phyloP scores from a whole-genome alignment of 2,113 vertebrate genomes.

The Pipra filicauda region DNA sequence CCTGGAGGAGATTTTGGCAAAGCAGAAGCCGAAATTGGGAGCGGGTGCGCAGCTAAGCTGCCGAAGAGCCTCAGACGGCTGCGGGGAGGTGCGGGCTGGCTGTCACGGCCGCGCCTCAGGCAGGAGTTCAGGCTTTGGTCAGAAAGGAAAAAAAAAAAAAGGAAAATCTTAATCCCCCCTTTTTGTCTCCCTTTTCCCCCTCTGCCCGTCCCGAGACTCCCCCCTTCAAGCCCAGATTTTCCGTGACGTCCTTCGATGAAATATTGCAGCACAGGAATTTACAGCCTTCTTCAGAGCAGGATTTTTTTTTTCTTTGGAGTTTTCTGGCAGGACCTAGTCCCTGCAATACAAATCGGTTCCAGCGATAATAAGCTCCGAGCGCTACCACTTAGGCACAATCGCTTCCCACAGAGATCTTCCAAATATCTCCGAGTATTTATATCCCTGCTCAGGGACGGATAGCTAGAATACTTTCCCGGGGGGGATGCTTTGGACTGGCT shows the following conservation, averaged over 20 bases:
- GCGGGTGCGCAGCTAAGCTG: background rate
- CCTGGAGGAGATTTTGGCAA: background rate
- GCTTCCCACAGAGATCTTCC: conserved; percentile 26
- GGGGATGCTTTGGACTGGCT: background rate
- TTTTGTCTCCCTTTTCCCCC: background rate
- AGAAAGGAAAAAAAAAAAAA: background rate
- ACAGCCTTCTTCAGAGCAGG: conserved; percentile 74
- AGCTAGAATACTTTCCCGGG: background rate
- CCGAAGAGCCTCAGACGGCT: background rate
- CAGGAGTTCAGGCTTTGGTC: conserved; percentile 53
- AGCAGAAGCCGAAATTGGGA: background rate
- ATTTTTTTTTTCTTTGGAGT: conserved; percentile 18
- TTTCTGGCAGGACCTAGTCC: conserved; percentile 43
- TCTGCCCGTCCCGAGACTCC: background rate
- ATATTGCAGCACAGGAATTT: conserved; percentile 85
- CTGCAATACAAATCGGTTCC: background rate
- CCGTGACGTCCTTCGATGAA: conserved; percentile 87
- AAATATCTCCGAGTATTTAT: background rate
- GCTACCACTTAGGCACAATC: background rate
- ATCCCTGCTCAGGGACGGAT: background rate
- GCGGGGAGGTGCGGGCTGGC: background rate
- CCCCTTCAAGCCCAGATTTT: conserved; percentile 75
- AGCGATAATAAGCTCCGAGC: background rate
- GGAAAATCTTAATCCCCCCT: background rate
- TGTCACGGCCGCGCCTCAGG: background rate